Conservation (phyloP, 2,888 invertebrate genomes). For the Ectemnius cavifrons region DNA sequence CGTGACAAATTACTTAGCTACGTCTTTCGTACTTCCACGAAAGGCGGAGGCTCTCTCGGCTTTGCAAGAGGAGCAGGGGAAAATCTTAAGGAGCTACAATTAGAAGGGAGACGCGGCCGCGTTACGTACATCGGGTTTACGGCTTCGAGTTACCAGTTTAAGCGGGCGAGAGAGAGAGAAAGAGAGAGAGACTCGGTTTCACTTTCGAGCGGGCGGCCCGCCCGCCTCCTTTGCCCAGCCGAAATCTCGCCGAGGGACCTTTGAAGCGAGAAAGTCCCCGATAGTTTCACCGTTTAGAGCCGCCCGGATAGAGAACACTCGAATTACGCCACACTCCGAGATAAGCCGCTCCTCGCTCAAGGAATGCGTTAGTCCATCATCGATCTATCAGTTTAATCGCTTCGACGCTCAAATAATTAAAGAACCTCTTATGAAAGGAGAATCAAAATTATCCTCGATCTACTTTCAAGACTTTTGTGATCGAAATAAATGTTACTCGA, state of each 20-base stretch:
- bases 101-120: slow-evolving; percentile 22
- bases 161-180: neutral
- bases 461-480: neutral
- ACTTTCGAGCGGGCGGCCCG: slow-evolving; percentile 46
- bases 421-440: neutral
- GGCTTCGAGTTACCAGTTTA: slow-evolving; percentile 29
- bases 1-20: slow-evolving; percentile 8
- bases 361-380: neutral
- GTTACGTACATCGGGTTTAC: slow-evolving; percentile 30
- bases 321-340: slow-evolving; percentile 51
- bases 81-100: slow-evolving; percentile 16
- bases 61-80: neutral
- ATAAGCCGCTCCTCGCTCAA: slow-evolving; percentile 2
- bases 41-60: too few species aligned
- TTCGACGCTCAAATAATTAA: neutral
- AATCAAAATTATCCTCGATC: neutral
- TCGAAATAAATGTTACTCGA: neutral
- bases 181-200: slow-evolving; percentile 41
- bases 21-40: neutral
- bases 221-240: slow-evolving; percentile 2
- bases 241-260: slow-evolving; percentile 46
- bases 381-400: neutral
- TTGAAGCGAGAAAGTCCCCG: slow-evolving; percentile 65
- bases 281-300: slow-evolving; percentile 60
- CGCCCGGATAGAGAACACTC: slow-evolving; percentile 39